These are phyloP conservation scores for Acipenser oxyrinchus DNA, from an alignment of 2,797 vertebrate species.

Conservation along the genomic window DNA sequence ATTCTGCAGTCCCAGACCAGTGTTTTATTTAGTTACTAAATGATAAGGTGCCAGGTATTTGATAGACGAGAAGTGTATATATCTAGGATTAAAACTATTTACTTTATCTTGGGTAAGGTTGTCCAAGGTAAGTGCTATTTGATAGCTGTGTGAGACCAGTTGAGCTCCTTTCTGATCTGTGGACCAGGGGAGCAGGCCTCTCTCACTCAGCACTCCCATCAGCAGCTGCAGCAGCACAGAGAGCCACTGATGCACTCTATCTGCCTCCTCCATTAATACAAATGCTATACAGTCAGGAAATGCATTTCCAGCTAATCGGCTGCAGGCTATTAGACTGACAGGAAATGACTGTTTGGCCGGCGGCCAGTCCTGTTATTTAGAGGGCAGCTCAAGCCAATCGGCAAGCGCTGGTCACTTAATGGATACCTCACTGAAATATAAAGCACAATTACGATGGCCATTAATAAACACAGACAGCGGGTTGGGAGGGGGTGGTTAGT, in stretches of 20 bases:
- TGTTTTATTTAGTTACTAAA: too few species aligned
- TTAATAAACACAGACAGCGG: conserved; percentile 2
- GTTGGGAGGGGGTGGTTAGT: conserved; percentile 5
- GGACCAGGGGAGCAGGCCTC: conserved; percentile 23
- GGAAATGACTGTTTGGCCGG: conserved; percentile 66
- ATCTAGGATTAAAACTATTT: too few species aligned
- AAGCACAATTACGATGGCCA: conserved; percentile 40
- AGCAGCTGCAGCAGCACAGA: conserved; percentile 11
- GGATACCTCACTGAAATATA: conserved; percentile 54
- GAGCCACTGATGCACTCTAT: conserved; percentile 57
- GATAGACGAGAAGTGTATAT: too few species aligned
- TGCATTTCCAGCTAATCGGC: conserved; percentile 63
- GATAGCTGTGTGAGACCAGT: neutral
- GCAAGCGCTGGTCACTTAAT: conserved; percentile 53
- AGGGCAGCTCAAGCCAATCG: conserved; percentile 57
- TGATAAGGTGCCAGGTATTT: too few species aligned
- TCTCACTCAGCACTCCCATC: conserved; percentile 19
- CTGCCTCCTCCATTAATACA: conserved; percentile 65
- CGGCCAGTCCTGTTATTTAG: conserved; percentile 64
- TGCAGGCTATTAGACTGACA: conserved; percentile 64
- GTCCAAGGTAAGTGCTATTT: too few species aligned
- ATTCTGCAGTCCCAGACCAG: too few species aligned
- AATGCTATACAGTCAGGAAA: conserved; percentile 75
- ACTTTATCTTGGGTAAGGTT: too few species aligned
- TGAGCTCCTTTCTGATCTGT: neutral